Percentiles rank a stretch among this genome's conserved stretches.
These are phyloP conservation scores for Pentalonia nigronervosa DNA, from an alignment of 1,140 invertebrate genomes.

Conservation along the genomic window DNA sequence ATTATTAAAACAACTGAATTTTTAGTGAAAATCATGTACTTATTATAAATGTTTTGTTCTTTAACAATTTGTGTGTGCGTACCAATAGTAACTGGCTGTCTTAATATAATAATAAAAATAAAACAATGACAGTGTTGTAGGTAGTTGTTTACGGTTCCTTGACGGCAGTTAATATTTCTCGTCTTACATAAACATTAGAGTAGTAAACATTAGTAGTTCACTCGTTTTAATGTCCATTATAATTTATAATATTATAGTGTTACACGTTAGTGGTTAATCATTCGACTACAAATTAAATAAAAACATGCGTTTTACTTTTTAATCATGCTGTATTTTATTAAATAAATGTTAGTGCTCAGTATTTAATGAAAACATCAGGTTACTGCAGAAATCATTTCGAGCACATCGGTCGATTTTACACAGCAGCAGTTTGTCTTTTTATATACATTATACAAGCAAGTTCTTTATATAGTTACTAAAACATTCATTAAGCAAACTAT, in stretches of 20 bases:
- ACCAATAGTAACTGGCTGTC: neutral
- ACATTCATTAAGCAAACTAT: neutral
- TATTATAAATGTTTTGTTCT: neutral
- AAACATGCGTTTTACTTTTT: neutral
- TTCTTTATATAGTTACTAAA: no score
- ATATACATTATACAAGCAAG: neutral
- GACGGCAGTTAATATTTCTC: neutral
- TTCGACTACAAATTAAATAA: neutral
- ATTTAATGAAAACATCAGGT: neutral
- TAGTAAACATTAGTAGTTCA: neutral
- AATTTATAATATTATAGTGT: neutral
- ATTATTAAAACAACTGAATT: neutral
- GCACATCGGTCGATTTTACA: neutral
- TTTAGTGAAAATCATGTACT: neutral
- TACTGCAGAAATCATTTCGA: neutral
- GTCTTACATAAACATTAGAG: neutral
- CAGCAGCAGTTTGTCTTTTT: neutral
- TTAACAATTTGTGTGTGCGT: neutral
- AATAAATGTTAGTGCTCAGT: neutral
- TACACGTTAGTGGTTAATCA: neutral
- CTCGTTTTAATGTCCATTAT: neutral
- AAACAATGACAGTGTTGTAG: neutral
- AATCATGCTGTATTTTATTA: neutral
- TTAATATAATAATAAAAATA: conserved; percentile 3
- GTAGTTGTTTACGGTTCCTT: neutral